Base-by-base conservation (phyloP, 2,888 invertebrate species). In the Octonoba sinensis region DNA sequence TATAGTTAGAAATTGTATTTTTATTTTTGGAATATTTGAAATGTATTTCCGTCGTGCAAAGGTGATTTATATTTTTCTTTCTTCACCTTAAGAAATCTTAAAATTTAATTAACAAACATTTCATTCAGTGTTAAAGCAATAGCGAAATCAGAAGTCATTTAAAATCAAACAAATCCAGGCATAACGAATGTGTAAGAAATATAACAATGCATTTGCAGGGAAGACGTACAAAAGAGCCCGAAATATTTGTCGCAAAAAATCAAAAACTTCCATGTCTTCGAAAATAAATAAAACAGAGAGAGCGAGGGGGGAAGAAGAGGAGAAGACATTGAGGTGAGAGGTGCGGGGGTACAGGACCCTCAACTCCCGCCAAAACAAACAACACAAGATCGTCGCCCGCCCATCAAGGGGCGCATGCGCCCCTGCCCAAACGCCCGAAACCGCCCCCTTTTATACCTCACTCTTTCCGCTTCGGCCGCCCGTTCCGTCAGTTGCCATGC, bases 401-500 rank as follows among this genome's bases (percentile, higher is more conserved):
- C 75, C 71, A 59, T 47, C 22, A 22, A 56, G 44, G 46, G 49
- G 72, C 74, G 76, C 71, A 72, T 72, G 82, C 82, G 76, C 71
- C 66, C 54, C 59, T 60, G 59, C 64, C 49, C 65, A 57, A 65
- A 66, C 60, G 46, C 46, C 49, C 67, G 47, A 49, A 49, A 54
- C 71, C 82, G 71, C 72, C 76, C 82, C 66, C 76, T 71, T 76
- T 71, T 54, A 62, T 20, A 22, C 64, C 18, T 47, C 72, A 72
- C 60, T 73, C 67, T 54, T 60, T 65, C 59, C 64, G 59, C 67
- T 72, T 36, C 71, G 70, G 57, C 71, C 71, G 82, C 56, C 54
- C 54, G 54, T 44, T 18, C 54, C 44, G 65, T 71, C 82, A 75
- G 82, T 76, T 75, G 76, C 75, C 82, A 82, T 72, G 82, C 76